Evolutionary conservation across 2,888 invertebrate genomes (phyloP), one percentile per base, ranked within the genome.

Genomic region (Ceramica pisi): DNA sequence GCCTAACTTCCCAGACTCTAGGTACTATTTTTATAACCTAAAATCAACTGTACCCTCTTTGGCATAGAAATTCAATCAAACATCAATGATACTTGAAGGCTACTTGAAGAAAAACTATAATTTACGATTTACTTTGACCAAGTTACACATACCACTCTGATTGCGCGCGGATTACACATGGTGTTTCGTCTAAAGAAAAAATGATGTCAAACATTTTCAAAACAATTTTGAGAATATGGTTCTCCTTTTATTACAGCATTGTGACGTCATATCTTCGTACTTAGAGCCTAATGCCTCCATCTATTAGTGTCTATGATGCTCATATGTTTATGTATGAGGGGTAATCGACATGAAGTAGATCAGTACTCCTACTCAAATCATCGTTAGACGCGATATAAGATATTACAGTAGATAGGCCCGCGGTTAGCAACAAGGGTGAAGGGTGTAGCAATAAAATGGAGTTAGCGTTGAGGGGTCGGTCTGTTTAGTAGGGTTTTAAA

Each of bases 251-350:
- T 5, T 21, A 41, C n/a, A 35, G 2, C 51, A 31, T 23, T 31
- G 26, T 66, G 57, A 60, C 38, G 55, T 61, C 57, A 67, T 57
- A 64, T 70, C 64, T 55, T n/a, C 31, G 57, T 61, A 57, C 50
- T 65, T 57, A 48, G 21, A 61, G 10, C 59, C 12, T 70, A 83
- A 76, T 68, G 60, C 60, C 23, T n/a, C 44, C n/a, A 56, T 72
- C 61, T 70, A 69, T 79, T 69, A 69, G 57, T 55, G 51, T 35
- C 12, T 57, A 14, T 31, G 23, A 60, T 59, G 41, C 23, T 67
- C 44, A 70, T 70, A 80, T 81, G 55, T 77, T 61, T 64, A 80
- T 70, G 23, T 63, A 23, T 59, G 51, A 69, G 46, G 71, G 65
- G 60, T 62, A 66, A 71, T 81, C 69, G 51, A 84, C 71, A 67